phyloP scores from a whole-genome alignment of 2,113 vertebrate species.

The Sapajus apella region DNA sequence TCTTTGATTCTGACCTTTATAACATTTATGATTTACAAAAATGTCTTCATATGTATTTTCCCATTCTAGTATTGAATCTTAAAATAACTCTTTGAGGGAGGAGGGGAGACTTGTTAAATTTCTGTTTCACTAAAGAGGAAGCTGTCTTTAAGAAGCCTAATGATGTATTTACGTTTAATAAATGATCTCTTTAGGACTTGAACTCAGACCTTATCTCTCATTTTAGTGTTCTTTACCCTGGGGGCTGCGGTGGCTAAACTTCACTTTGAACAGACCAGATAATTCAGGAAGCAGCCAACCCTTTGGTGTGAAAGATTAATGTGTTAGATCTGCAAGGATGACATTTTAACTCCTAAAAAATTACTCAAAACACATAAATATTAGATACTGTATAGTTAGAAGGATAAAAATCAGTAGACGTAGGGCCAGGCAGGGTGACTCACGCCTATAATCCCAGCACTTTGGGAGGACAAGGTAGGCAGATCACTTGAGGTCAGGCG shows the following conservation, averaged over 20 bases:
- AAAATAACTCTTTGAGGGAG: background rate
- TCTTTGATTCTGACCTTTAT: background rate
- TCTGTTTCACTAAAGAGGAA: background rate
- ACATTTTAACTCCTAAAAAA: background rate
- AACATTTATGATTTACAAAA: background rate
- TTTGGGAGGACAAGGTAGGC: too few species aligned
- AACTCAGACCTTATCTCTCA: background rate
- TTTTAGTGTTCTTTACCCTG: background rate
- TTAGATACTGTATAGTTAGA: background rate
- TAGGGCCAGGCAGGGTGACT: background rate
- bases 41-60: conserved; percentile 7
- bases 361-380: background rate
- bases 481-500: too few species aligned
- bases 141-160: background rate
- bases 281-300: background rate
- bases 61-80: conserved; percentile 34
- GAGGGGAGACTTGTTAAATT: background rate
- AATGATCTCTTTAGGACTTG: background rate
- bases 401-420: background rate
- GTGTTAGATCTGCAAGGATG: background rate
- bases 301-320: background rate
- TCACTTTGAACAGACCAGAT: background rate
- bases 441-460: too few species aligned
- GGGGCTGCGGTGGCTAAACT: background rate
- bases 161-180: conserved; percentile 1